Evolutionary conservation across 2,797 vertebrate genomes (phyloP).

Genomic region (Chloroceryle amazona): DNA sequence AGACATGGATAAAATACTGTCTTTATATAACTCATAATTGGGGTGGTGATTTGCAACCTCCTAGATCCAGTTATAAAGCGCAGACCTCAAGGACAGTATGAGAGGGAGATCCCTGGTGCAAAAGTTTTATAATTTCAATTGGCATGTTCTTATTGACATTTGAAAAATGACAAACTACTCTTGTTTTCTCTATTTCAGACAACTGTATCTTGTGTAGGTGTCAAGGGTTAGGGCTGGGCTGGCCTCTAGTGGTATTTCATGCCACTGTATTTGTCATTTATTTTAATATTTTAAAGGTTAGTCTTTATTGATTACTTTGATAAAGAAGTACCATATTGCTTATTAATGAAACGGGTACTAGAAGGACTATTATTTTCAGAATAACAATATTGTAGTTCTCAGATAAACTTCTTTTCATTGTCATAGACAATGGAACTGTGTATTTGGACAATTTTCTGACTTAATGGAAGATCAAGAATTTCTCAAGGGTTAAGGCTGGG

Average conservation of each 20-base stretch:
- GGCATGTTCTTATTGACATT: neutral
- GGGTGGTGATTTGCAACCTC: neutral
- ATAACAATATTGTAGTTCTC: neutral
- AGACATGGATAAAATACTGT: neutral
- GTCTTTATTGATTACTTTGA: neutral
- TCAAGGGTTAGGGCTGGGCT: neutral
- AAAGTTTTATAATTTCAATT: neutral
- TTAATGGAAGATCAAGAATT: neutral
- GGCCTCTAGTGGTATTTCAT: neutral
- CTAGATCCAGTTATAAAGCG: neutral
- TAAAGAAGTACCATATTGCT: neutral
- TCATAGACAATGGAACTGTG: neutral
- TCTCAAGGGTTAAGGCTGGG: neutral
- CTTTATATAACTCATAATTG: too few species aligned
- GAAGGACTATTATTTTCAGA: neutral
- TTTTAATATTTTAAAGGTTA: neutral
- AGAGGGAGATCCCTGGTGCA: neutral
- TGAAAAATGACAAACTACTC: neutral
- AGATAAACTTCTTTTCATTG: neutral
- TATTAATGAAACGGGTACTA: neutral
- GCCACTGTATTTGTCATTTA: neutral
- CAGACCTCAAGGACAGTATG: neutral
- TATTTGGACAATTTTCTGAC: neutral
- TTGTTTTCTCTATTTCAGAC: fast-evolving
- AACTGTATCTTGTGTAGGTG: neutral